Percentiles rank a stretch among this genome's conserved stretches.
phyloP scores from a whole-genome alignment of 2,797 vertebrate species.

The Rhincodon typus region DNA sequence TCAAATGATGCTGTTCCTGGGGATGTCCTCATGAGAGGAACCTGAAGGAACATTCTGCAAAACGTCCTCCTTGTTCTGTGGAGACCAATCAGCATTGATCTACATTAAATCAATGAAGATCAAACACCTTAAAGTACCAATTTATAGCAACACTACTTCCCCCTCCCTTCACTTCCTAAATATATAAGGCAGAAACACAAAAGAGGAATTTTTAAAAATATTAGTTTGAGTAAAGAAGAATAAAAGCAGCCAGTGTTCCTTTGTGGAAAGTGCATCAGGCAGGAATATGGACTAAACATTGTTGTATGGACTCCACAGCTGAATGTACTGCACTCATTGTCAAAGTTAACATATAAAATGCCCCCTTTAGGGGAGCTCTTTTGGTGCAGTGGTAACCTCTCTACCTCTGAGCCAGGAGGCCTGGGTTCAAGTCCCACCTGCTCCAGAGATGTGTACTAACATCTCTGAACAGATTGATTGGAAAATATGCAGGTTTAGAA shows the following conservation, averaged over 20 bases:
- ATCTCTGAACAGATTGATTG: too few relatives aligned
- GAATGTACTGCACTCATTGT: background rate
- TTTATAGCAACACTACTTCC: background rate
- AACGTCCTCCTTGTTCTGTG: background rate
- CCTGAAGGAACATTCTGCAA: background rate
- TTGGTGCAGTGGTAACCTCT: too few relatives aligned
- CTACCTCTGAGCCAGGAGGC: too few relatives aligned
- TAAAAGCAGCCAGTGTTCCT: background rate
- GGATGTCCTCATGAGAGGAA: background rate
- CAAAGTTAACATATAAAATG: background rate
- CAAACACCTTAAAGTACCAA: background rate
- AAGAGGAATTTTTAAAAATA: background rate
- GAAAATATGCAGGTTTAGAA: too few relatives aligned
- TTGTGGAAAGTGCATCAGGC: background rate
- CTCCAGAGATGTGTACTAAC: too few relatives aligned
- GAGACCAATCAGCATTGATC: background rate
- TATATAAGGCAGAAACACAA: background rate
- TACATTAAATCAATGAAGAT: background rate
- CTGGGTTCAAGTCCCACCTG: too few relatives aligned
- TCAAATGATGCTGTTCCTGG: background rate
- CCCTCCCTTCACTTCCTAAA: background rate
- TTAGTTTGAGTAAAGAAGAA: background rate
- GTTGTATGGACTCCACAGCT: background rate
- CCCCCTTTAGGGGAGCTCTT: background rate
- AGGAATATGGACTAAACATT: background rate